These are phyloP conservation scores for Caerostris extrusa DNA, from an alignment of 1,140 invertebrate genomes.

Conservation along the genomic window DNA sequence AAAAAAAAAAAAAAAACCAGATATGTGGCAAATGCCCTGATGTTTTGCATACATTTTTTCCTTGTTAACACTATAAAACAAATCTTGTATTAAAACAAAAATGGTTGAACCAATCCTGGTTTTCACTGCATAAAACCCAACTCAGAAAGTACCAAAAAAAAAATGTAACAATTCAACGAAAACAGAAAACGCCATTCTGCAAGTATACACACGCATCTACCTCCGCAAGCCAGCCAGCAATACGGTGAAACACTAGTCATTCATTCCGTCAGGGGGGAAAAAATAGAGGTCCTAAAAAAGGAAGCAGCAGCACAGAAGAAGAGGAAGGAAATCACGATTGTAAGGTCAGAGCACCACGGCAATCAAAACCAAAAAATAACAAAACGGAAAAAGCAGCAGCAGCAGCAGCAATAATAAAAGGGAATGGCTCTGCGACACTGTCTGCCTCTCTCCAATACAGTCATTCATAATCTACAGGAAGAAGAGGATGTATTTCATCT, in stretches of 20 bases:
- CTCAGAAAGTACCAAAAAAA: no score
- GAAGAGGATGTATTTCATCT: neutral
- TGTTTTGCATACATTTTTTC: no score
- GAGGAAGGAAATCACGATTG: constrained; percentile 20
- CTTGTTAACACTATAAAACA: no score
- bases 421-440: neutral
- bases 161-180: no score
- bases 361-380: neutral
- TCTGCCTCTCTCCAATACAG: neutral
- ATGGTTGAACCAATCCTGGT: no score
- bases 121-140: no score
- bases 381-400: no score
- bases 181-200: neutral
- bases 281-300: constrained; percentile 1
- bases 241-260: constrained; percentile 15
- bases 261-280: neutral
- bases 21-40: no score
- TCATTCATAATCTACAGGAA: constrained; percentile 1
- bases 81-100: no score
- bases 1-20: no score
- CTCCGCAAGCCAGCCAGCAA: neutral
- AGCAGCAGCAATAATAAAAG: neutral
- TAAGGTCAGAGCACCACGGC: constrained; percentile 3
- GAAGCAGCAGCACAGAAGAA: neutral
- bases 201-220: neutral